Evolutionary conservation across 1,140 invertebrate species (phyloP).

Genomic region (Nilaparvata lugens): DNA sequence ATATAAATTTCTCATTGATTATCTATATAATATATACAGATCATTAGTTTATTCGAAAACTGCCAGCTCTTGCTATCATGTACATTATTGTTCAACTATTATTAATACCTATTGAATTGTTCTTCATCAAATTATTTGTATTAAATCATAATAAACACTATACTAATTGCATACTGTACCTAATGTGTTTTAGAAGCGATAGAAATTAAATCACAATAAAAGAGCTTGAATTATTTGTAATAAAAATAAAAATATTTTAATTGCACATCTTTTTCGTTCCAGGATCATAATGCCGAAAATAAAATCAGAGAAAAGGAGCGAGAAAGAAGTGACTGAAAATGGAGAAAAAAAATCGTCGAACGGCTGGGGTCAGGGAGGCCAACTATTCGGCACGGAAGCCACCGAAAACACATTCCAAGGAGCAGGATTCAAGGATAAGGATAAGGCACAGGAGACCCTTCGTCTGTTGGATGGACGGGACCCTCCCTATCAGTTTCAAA

Average conservation of each 20-base stretch:
- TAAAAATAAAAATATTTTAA: neutral
- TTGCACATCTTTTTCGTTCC: neutral
- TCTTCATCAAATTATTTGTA: no score
- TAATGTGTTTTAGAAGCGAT: no score
- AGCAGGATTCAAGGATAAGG: slow-evolving; percentile 37
- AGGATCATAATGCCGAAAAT: slow-evolving; percentile 29
- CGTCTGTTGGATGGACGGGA: slow-evolving; percentile 33
- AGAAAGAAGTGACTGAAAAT: slow-evolving; percentile 18
- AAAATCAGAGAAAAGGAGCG: slow-evolving; percentile 26
- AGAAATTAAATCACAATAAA: neutral
- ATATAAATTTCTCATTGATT: no score
- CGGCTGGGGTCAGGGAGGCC: slow-evolving; percentile 24
- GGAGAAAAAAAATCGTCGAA: slow-evolving; percentile 15
- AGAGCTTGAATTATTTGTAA: neutral
- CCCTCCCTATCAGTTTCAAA: slow-evolving; percentile 34
- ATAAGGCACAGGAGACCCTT: slow-evolving; percentile 35
- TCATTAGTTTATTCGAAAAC: no score
- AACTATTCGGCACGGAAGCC: slow-evolving; percentile 25
- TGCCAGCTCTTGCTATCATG: no score
- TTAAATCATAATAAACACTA: no score
- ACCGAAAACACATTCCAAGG: slow-evolving; percentile 30
- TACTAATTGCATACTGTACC: no score
- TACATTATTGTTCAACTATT: no score
- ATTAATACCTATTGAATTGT: no score
- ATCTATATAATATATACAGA: no score